Evolutionary conservation across 1,140 invertebrate genomes (phyloP).

Genomic region (Eumeta japonica): DNA sequence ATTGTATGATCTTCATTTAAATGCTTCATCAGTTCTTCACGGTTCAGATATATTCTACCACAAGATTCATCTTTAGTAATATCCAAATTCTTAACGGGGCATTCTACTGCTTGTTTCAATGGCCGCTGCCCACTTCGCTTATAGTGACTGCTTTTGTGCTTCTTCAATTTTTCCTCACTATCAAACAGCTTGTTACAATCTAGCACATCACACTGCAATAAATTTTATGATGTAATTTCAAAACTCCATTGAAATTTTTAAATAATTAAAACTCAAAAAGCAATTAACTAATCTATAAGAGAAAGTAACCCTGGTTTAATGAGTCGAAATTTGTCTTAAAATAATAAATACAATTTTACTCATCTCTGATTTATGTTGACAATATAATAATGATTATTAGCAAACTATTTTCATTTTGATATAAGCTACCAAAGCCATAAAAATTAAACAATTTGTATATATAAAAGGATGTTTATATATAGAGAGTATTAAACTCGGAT

Average conservation of each 20-base stretch:
- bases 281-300: background rate
- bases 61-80: constrained; percentile 16
- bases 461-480: too few species aligned
- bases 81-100: constrained; percentile 30
- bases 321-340: background rate
- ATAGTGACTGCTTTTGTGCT: constrained; percentile 38
- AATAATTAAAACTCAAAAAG: background rate
- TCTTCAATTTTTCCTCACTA: constrained; percentile 39
- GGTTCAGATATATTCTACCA: constrained; percentile 23
- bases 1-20: constrained; percentile 37
- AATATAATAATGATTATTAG: too few species aligned
- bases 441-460: too few species aligned
- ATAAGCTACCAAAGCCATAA: too few species aligned
- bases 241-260: background rate
- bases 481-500: too few species aligned
- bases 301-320: background rate
- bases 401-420: too few species aligned
- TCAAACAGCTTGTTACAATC: constrained; percentile 40
- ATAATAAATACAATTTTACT: too few species aligned
- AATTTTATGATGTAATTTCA: background rate
- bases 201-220: constrained; percentile 43
- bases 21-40: constrained; percentile 33
- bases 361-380: too few species aligned
- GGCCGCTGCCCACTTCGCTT: constrained; percentile 16
- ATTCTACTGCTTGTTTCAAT: constrained; percentile 22